Evolutionary conservation across 2,888 invertebrate species (phyloP).

Genomic region (Gastracanthus pulcherrimus): DNA sequence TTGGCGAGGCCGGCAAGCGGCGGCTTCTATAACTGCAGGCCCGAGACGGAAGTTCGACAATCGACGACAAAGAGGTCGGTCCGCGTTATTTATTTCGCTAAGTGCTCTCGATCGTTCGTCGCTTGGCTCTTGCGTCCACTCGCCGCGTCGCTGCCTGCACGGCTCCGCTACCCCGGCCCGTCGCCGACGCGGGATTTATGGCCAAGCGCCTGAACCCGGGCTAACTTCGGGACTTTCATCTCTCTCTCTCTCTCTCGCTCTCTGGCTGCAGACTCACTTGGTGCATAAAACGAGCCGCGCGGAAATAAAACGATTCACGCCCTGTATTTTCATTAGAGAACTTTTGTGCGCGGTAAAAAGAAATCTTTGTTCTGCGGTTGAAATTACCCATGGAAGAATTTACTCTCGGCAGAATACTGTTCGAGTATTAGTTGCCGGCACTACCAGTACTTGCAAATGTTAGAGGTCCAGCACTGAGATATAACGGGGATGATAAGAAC

Average conservation of each 20-base stretch:
- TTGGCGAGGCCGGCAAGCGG: neutral
- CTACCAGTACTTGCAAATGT: too few relatives aligned
- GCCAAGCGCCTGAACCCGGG: neutral
- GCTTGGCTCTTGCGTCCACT: constrained; percentile 66
- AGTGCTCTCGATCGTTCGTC: constrained; percentile 72
- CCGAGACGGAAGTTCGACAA: constrained; percentile 70
- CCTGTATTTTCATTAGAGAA: constrained; percentile 48
- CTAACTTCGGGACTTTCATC: constrained; percentile 26
- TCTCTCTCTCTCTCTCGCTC: neutral
- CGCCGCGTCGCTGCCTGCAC: constrained; percentile 25
- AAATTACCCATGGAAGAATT: too few relatives aligned
- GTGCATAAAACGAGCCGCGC: constrained; percentile 7
- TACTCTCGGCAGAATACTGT: too few relatives aligned
- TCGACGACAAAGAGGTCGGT: constrained; percentile 73
- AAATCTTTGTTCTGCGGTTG: too few relatives aligned
- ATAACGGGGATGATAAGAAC: too few relatives aligned
- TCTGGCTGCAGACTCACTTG: too few relatives aligned
- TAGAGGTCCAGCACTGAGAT: too few relatives aligned
- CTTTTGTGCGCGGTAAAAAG: too few relatives aligned
- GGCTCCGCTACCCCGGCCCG: neutral
- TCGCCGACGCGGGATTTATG: constrained; percentile 24
- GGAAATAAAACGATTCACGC: neutral
- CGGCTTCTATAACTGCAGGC: constrained; percentile 56
- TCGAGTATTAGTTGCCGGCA: too few relatives aligned
- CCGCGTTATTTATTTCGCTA: constrained; percentile 74